phyloP scores from a whole-genome alignment of 2,113 vertebrate species.

The human region DNA sequence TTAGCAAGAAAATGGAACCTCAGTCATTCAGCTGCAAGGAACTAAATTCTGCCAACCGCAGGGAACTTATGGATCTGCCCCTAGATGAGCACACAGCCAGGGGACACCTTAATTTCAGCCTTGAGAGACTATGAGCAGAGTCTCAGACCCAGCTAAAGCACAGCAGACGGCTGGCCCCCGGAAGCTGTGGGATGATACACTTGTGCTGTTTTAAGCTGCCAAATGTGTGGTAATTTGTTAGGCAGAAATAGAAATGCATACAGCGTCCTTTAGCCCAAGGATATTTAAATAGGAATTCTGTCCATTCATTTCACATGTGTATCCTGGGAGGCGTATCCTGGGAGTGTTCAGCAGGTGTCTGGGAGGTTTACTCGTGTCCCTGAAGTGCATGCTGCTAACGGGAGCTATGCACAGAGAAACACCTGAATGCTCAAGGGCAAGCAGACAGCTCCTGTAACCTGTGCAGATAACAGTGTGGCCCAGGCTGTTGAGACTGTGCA shows the following conservation, averaged over 20 bases:
- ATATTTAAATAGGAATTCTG: neutral
- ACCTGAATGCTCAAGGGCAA: neutral
- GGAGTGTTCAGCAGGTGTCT: neutral
- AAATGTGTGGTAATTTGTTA: neutral
- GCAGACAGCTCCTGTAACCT: neutral
- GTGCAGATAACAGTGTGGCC: neutral
- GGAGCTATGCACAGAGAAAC: neutral
- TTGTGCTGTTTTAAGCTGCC: neutral
- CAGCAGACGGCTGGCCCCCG: neutral
- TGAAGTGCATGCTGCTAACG: neutral
- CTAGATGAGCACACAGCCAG: neutral
- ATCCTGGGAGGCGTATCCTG: neutral
- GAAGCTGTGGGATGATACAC: neutral
- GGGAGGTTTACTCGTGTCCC: neutral
- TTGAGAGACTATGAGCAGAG: neutral
- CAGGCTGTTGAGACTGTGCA: neutral
- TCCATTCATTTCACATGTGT: neutral
- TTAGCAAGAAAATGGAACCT: neutral
- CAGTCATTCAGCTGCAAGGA: neutral
- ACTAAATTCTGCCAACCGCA: neutral
- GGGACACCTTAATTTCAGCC: neutral
- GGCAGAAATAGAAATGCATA: neutral
- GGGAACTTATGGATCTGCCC: neutral
- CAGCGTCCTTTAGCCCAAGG: neutral
- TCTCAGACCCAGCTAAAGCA: neutral